Percentiles rank a stretch among this genome's conserved stretches.
These are phyloP conservation scores for Cyanoliseus patagonus DNA, from an alignment of 2,113 vertebrate genomes.

Conservation along the genomic window DNA sequence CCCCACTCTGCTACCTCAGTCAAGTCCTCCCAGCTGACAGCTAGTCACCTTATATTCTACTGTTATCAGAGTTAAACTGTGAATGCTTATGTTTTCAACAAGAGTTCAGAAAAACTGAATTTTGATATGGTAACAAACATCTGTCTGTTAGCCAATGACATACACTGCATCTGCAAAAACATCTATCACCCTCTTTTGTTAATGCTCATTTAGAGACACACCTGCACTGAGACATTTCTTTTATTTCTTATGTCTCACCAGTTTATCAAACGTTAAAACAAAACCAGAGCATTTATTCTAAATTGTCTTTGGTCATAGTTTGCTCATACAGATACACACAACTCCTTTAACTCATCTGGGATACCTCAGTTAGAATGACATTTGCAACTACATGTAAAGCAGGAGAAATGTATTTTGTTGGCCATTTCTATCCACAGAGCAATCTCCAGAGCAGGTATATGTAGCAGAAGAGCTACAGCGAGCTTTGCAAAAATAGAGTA, in stretches of 20 bases:
- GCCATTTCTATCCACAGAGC: background rate
- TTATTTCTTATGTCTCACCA: conserved; percentile 15
- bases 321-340: background rate
- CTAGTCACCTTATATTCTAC: background rate
- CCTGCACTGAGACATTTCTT: background rate
- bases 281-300: conserved; percentile 25
- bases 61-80: background rate
- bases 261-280: conserved; percentile 1
- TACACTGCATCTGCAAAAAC: background rate
- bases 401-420: background rate
- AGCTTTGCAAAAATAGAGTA: background rate
- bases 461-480: background rate
- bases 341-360: background rate
- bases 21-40: background rate
- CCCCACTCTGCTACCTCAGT: background rate
- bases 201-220: background rate
- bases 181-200: background rate
- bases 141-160: background rate
- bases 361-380: background rate
- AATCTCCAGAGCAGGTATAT: background rate
- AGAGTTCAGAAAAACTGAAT: background rate
- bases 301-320: background rate
- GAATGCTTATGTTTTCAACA: background rate
- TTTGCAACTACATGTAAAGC: background rate
- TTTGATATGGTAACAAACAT: background rate